A percentile compares a stretch with the other conserved stretches of the same genome.
Conservation (phyloP, 2,797 vertebrate species). For the Onychomys arenicola region DNA sequence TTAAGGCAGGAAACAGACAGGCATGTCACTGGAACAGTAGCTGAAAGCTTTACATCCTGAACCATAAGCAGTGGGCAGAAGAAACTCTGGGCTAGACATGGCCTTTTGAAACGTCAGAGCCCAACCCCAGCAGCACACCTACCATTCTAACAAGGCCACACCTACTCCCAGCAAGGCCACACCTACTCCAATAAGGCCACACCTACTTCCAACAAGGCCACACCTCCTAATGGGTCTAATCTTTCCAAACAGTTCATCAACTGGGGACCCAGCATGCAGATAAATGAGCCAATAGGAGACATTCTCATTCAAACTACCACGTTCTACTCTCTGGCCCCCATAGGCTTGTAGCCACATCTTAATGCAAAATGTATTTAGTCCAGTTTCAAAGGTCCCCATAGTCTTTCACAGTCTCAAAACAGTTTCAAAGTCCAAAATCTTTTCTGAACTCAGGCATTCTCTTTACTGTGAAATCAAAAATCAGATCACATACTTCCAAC, state of each 20-base stretch:
- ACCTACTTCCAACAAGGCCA: background rate
- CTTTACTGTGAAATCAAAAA: background rate
- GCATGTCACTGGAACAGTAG: background rate
- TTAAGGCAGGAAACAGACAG: background rate
- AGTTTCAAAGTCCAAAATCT: background rate
- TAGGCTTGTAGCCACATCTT: background rate
- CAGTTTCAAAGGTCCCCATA: background rate
- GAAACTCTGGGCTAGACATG: background rate
- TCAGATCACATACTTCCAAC: background rate
- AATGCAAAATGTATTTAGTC: background rate
- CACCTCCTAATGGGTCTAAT: background rate
- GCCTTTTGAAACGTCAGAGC: background rate
- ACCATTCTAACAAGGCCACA: background rate
- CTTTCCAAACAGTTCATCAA: background rate
- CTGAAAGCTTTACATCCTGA: background rate
- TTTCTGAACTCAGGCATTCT: background rate
- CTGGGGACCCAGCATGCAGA: background rate
- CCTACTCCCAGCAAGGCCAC: background rate
- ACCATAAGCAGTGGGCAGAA: background rate
- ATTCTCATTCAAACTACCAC: background rate
- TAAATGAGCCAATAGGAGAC: background rate
- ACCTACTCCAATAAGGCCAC: background rate
- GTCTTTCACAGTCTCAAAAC: background rate
- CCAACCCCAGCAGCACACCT: too few relatives aligned
- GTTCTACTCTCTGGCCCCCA: background rate